A percentile compares a stretch with the other conserved stretches of the same genome.
phyloP scores from a whole-genome alignment of 2,113 vertebrate genomes.

The Condylura cristata region DNA sequence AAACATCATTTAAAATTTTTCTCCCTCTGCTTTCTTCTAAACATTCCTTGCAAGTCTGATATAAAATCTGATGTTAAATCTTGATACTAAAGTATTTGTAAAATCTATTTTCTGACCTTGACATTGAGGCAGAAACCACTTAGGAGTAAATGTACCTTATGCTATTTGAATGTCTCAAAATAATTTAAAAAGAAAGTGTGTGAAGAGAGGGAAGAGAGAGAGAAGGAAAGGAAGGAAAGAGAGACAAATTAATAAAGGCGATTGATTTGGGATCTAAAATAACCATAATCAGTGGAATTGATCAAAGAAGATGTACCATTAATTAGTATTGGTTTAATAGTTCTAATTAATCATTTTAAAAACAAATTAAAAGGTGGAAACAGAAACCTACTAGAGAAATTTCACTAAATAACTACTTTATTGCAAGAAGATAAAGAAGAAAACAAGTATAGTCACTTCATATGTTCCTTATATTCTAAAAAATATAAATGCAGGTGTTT shows the following conservation, averaged over 20 bases:
- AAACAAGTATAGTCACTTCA: neutral
- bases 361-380: neutral
- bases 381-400: neutral
- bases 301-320: neutral
- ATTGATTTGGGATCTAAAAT: neutral
- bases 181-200: neutral
- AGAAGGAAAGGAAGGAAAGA: neutral
- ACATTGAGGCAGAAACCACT: neutral
- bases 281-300: neutral
- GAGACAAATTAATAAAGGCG: neutral
- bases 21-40: neutral
- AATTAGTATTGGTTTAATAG: neutral
- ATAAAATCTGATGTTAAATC: neutral
- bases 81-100: neutral
- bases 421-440: neutral
- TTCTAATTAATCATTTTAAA: neutral
- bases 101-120: neutral
- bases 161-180: neutral
- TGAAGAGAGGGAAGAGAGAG: neutral
- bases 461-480: neutral
- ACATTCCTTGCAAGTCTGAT: neutral
- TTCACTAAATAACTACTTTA: neutral
- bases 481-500: neutral
- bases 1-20: neutral
- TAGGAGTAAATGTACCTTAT: neutral